These are phyloP conservation scores for Siphlonurus alternatus DNA, from an alignment of 2,888 invertebrate species.

Conservation along the genomic window DNA sequence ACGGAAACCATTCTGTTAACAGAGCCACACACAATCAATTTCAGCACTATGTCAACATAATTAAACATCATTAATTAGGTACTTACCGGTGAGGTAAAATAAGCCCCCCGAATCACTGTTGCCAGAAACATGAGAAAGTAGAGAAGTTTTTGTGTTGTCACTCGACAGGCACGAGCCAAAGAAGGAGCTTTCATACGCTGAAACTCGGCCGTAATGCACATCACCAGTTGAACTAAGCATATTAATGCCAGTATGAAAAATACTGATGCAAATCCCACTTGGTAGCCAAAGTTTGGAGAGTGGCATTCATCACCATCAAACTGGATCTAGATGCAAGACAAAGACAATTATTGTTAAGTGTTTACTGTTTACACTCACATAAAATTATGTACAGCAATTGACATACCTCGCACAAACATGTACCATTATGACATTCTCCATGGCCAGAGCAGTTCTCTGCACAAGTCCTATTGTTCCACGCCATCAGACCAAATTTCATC, in stretches of 20 bases:
- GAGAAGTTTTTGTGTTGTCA: conserved; percentile 79
- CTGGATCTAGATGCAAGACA: conserved; percentile 30
- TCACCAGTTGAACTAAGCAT: conserved; percentile 67
- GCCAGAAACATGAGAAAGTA: conserved; percentile 78
- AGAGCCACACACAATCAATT: background rate
- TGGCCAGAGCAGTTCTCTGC: conserved; percentile 69
- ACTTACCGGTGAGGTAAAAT: conserved; percentile 77
- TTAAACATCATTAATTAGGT: conserved; percentile 1
- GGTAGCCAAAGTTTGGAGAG: conserved; percentile 68
- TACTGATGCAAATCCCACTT: conserved; percentile 38
- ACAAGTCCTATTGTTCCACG: conserved; percentile 29
- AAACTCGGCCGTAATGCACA: conserved; percentile 69
- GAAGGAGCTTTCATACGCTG: conserved; percentile 68
- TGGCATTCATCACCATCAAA: conserved; percentile 72
- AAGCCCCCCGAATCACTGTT: conserved; percentile 67
- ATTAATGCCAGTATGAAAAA: conserved; percentile 72
- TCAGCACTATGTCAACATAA: background rate
- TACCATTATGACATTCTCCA: conserved; percentile 82
- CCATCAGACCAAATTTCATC: conserved; percentile 14
- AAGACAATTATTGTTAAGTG: conserved; percentile 1
- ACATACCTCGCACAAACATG: conserved; percentile 77
- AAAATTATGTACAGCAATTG: too few relatives aligned
- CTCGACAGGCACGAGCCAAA: conserved; percentile 60
- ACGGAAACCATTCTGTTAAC: conserved; percentile 51
- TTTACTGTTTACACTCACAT: background rate